Conservation (phyloP, 2,797 vertebrate species). For the Phataginus tricuspis region DNA sequence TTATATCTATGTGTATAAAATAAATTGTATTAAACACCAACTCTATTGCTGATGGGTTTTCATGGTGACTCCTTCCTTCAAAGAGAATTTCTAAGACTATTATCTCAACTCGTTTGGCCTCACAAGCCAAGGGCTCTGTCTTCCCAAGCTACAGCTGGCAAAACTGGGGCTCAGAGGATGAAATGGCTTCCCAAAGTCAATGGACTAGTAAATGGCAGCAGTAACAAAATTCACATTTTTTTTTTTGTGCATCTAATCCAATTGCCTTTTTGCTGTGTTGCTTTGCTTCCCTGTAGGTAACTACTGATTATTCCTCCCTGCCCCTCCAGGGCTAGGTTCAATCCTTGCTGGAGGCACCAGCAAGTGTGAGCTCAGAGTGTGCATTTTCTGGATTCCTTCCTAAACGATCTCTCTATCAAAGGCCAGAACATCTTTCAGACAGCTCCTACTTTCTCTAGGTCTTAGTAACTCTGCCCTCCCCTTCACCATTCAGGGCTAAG, state of each 20-base stretch:
- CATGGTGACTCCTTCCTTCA: neutral
- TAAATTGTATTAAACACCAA: neutral
- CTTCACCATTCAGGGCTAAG: neutral
- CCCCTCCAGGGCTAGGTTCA: neutral
- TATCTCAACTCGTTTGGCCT: neutral
- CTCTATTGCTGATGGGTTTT: neutral
- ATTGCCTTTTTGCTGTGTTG: neutral
- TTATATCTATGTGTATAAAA: neutral
- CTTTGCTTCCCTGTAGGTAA: neutral
- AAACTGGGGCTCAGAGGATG: neutral
- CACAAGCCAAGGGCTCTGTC: neutral
- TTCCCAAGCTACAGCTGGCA: neutral
- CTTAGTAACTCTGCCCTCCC: neutral
- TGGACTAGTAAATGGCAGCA: neutral
- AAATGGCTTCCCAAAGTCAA: neutral
- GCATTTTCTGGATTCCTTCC: neutral
- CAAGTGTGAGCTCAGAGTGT: neutral
- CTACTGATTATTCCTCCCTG: neutral
- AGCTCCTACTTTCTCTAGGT: neutral
- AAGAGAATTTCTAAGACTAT: neutral
- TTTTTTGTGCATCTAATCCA: neutral
- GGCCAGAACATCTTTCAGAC: neutral
- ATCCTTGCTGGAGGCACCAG: neutral
- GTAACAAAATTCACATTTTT: neutral
- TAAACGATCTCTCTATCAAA: neutral